phyloP scores from a whole-genome alignment of 2,113 vertebrate genomes.

The Pelecanus crispus region DNA sequence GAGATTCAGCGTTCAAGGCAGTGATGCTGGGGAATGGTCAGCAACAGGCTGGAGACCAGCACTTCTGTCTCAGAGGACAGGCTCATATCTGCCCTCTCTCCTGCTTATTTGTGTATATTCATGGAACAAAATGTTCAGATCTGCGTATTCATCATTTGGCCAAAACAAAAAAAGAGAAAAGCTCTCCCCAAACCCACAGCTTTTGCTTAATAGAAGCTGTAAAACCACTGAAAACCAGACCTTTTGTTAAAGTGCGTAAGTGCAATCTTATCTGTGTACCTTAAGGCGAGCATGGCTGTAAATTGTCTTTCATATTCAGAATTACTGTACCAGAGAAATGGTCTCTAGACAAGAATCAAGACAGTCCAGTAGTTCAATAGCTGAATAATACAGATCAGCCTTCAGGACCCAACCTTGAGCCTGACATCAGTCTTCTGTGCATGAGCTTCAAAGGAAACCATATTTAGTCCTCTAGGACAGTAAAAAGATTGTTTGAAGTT shows the following conservation, averaged over 20 bases:
- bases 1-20: background rate
- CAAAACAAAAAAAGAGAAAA: background rate
- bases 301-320: slow-evolving; percentile 43
- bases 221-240: background rate
- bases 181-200: background rate
- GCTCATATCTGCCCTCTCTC: background rate
- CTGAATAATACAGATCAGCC: slow-evolving; percentile 32
- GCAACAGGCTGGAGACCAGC: background rate
- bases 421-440: slow-evolving; percentile 25
- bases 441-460: slow-evolving; percentile 43
- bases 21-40: background rate
- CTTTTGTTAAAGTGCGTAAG: background rate
- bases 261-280: background rate
- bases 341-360: slow-evolving; percentile 25
- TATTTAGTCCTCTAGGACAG: slow-evolving; percentile 49
- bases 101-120: background rate
- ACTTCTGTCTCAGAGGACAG: background rate
- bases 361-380: background rate
- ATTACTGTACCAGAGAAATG: background rate
- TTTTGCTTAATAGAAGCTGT: background rate
- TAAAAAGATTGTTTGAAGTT: slow-evolving; percentile 50
- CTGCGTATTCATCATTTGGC: background rate
- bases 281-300: background rate
- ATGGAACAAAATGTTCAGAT: background rate
- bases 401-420: slow-evolving; percentile 27